Evolutionary conservation across 2,797 vertebrate genomes (phyloP), one percentile per base, ranked within the genome.

Genomic region (Premnoplex brunnescens): DNA sequence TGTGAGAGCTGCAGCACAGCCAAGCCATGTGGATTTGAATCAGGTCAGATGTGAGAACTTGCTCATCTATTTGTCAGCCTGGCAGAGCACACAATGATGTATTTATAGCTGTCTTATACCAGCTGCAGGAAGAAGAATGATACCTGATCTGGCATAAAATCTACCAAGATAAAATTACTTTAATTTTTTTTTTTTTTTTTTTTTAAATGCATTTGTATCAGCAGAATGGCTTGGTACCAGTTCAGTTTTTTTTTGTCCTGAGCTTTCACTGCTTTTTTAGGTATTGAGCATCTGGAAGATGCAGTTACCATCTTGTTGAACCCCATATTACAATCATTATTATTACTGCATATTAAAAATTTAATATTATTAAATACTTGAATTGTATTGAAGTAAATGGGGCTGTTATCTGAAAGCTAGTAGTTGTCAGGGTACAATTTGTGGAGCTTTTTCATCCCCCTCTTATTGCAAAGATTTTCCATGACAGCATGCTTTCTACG

Each of bases 101-200:
- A 84, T 95, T 96, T 94, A 80, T 83, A 93, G 76, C 69, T 90
- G 79, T 37, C 58, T 86, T 4, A 0, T 84, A 75, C 88, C 88
- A 94, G 93, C 90, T 94, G 93, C 88, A 90, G 95, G 76, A 93
- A 91, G 76, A 60, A 77, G 71, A 60, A 75, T 90, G 93, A 90
- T 90, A 90, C 76, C 77, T 88, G 80, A 91, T 92, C 88, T 91
- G 93, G 66, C 73, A 88, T 63, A 68, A 95, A 93, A 88, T 84
- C 88, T 78, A 74, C 52, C 21, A 21, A 77, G 76, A 88, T 86
- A 88, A 90, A 94, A 81, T 90, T 84, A 49, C 76, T 88, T 32
- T 32, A 54, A n/a, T n/a, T n/a, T n/a, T n/a, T n/a, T n/a, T n/a
- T n/a, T 46, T 52, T 54, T 19, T 52, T 52, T 51, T 51, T 51